Base-by-base conservation (phyloP, 64 coral and sea anemone species). In the Pocillopora damicornis region DNA sequence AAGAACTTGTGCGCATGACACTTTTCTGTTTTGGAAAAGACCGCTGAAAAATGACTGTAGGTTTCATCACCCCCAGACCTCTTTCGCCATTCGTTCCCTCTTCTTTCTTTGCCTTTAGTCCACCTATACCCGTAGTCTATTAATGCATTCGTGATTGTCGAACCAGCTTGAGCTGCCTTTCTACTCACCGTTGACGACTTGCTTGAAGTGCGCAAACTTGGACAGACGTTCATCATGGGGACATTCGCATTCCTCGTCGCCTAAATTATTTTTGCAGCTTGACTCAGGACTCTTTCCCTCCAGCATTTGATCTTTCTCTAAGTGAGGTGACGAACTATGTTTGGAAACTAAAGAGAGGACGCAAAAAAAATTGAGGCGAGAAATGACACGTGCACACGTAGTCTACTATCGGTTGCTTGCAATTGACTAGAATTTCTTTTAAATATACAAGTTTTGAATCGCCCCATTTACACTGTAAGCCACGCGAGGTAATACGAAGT, bases 121-220 rank as follows among this genome's bases (percentile, higher is more conserved):
- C 42, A 51, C 3, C 42, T 51, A 7, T 51, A 51, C 42, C 7
- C 2, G 42, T 51, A 51, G 42, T 51, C 42, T 51, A 51, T 2
- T 51, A 51, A 0, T 51, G 42, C 42, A 51, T 51, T 2, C 42
- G 7, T 51, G 42, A 51, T 51, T 51, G 7, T 51, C 42, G 1
- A 51, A 51, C 42, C 42, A 51, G 42, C 42, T 51, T 51, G 42
- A 51, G 7, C 22, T 26, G 11, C 22, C 26, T 74, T 25, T n/a
- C 17, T 23, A 26, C 81, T 85, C n/a, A 85, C 81, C 81, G 35
- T 57, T 71, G 13, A 85, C 63, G 65, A 85, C 81, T 26, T 68
- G 63, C 38, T 85, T 85, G 1, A 85, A 13, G 5, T 85, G 81
- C 17, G 65, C 37, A 11, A 85, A 85, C 65, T 73, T 85, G 10